These are phyloP conservation scores for Carollia perspicillata DNA, from an alignment of 2,113 vertebrate genomes.

Conservation along the genomic window DNA sequence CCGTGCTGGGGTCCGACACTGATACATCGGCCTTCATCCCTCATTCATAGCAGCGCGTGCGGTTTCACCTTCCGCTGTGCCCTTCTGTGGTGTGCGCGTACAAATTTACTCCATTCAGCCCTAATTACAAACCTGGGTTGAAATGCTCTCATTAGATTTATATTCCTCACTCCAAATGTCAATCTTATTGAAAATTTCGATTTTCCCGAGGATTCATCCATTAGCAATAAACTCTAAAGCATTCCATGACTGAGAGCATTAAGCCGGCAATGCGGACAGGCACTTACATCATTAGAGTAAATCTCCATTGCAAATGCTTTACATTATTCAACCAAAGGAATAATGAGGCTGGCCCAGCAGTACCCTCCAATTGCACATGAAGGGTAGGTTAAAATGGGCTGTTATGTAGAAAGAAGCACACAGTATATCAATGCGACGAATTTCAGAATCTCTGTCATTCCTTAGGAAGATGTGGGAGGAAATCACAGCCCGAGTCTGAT, in stretches of 20 bases:
- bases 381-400: slow-evolving; percentile 51
- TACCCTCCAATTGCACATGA: slow-evolving; percentile 47
- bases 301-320: slow-evolving; percentile 81
- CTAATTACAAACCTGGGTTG: slow-evolving; percentile 84
- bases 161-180: slow-evolving; percentile 80
- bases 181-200: slow-evolving; percentile 82
- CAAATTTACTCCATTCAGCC: slow-evolving; percentile 82
- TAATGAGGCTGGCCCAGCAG: slow-evolving; percentile 35
- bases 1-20: slow-evolving; percentile 82
- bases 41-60: slow-evolving; percentile 76
- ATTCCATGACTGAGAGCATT: slow-evolving; percentile 79
- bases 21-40: slow-evolving; percentile 83
- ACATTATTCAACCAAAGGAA: slow-evolving; percentile 68
- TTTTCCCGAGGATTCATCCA: slow-evolving; percentile 80
- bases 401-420: slow-evolving; percentile 24
- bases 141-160: slow-evolving; percentile 83
- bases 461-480: background rate
- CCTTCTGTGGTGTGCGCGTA: slow-evolving; percentile 73
- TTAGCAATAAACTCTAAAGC: slow-evolving; percentile 82
- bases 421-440: background rate
- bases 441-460: slow-evolving; percentile 26
- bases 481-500: slow-evolving; percentile 2
- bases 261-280: slow-evolving; percentile 70
- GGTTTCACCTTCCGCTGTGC: slow-evolving; percentile 84
- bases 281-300: slow-evolving; percentile 79